Conservation (phyloP, 2,797 vertebrate species). For the Macrochelys suwanniensis region DNA sequence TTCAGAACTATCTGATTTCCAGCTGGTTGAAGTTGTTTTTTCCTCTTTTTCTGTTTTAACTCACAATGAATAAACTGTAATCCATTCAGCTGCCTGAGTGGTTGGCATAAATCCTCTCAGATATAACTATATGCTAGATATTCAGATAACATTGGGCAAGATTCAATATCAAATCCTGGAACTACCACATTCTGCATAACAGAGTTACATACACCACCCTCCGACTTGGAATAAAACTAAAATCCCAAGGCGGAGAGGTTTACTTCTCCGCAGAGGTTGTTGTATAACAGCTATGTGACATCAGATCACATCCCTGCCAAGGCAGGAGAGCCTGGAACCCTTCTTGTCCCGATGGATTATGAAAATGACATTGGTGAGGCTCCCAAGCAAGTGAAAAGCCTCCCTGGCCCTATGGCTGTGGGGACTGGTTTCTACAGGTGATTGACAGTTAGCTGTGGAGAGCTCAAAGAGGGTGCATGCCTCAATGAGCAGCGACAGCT, state of each 20-base stretch:
- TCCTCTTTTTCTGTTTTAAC: background rate
- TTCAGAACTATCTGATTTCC: background rate
- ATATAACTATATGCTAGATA: background rate
- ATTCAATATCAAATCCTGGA: background rate
- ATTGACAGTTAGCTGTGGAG: background rate
- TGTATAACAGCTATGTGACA: background rate
- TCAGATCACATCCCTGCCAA: background rate
- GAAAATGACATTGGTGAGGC: background rate
- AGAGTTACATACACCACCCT: background rate
- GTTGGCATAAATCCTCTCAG: background rate
- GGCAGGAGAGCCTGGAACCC: background rate
- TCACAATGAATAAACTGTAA: background rate
- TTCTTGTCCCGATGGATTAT: background rate
- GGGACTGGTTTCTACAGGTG: background rate
- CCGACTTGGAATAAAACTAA: background rate
- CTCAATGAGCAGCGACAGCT: background rate
- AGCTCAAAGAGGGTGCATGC: background rate
- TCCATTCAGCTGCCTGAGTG: background rate
- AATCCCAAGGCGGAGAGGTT: background rate
- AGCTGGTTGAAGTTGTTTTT: background rate
- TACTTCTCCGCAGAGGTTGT: background rate
- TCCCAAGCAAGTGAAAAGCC: background rate
- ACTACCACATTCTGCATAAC: background rate
- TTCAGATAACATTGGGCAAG: background rate
- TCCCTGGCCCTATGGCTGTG: background rate